These are phyloP conservation scores for Propithecus coquereli DNA, from an alignment of 2,113 vertebrate species.

Conservation along the genomic window DNA sequence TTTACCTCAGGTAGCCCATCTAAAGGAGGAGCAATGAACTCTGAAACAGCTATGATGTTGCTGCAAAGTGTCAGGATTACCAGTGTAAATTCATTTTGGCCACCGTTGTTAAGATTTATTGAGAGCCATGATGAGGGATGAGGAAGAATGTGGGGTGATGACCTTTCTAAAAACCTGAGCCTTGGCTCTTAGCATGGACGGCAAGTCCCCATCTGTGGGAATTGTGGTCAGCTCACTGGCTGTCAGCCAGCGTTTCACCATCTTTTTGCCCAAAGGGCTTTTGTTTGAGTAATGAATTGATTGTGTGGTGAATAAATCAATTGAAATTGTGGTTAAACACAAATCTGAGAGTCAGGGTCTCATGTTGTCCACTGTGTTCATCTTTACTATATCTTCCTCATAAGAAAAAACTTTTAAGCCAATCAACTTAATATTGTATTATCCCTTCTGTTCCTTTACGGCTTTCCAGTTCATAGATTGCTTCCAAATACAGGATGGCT, in stretches of 20 bases:
- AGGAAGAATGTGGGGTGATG: not conserved
- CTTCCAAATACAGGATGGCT: not conserved
- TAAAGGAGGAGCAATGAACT: not conserved
- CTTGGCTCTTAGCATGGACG: not conserved
- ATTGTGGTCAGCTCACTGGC: not conserved
- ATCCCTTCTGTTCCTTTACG: not conserved
- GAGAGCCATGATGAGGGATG: not conserved
- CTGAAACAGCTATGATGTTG: not conserved
- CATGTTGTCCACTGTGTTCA: not conserved
- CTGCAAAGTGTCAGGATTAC: not conserved
- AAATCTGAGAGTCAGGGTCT: not conserved
- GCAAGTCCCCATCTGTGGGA: not conserved
- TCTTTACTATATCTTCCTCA: constrained; percentile 1
- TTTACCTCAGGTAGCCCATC: not conserved
- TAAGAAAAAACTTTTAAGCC: not conserved
- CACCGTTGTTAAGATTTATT: not conserved
- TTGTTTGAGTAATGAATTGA: not conserved
- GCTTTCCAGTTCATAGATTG: not conserved
- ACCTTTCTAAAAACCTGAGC: not conserved
- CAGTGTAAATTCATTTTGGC: not conserved
- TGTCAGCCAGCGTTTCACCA: not conserved
- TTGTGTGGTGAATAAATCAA: not conserved
- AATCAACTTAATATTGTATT: not conserved
- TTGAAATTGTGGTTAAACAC: not conserved
- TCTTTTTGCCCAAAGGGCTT: constrained; percentile 11